Base-by-base conservation (phyloP, 2,888 invertebrate genomes). In the Pristionchus maxplancki region DNA sequence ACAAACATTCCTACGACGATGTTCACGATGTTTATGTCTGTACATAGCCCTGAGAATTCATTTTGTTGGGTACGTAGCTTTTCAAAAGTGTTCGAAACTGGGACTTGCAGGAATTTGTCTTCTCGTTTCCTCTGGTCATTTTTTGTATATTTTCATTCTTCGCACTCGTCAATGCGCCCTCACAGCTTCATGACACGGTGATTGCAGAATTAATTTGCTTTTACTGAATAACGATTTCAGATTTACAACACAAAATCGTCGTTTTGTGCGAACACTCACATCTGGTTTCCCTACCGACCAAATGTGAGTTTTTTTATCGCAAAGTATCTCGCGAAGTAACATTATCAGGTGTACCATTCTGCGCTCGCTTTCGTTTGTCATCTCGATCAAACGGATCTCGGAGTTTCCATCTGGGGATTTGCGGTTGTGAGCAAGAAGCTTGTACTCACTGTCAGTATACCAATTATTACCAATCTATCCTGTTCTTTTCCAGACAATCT, bases 281-380 rank as follows among this genome's bases (percentile, higher is more conserved):
- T 85, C 5, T 85, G 85, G 85, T 85, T 85, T 31, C 85, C 85
- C 28, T 85, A 85, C 24, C 85, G 85, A 20, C 85, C 85, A 5
- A 62, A 85, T 40, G 85, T 85, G 28, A 85, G 40, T 17, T 31
- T 31, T 74, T 17, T n/a, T n/a, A 31, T 34, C 13, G 28, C 34
- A 17, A 28, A 20, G 20, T 4, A 0, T 8, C 1, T 17, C 15
- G 17, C 20, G 13, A 2, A 8, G 17, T 1, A 24, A n/a, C 34
- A 8, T 17, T 37, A 8, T 24, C 37, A 85, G 85, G 44, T 85
- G 31, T 85, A 85, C n/a, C 85, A 85, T 6, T 40, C 85, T 17
- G 85, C 62, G 0, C 34, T 85, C 1, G 62, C 85, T 20, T 62
- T 85, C 20, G 40, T 40, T 13, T 85, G 62, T 31, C 85, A 62